A percentile compares a stretch with the other conserved stretches of the same genome.
These are phyloP conservation scores for Drosophila vallismaia DNA, from an alignment of 2,888 invertebrate genomes.

Conservation along the genomic window DNA sequence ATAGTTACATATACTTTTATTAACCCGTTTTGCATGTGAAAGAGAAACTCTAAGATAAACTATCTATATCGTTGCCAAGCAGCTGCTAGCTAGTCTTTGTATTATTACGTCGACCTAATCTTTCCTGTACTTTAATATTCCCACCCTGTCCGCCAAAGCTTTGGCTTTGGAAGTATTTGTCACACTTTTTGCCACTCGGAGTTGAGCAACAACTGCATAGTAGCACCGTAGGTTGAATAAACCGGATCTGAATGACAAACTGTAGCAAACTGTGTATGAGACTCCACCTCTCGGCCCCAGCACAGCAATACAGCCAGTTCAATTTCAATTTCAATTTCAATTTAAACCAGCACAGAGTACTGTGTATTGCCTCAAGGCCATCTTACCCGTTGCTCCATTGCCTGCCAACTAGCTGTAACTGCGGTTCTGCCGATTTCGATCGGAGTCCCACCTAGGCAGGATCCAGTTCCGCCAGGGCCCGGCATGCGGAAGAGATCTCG, in stretches of 20 bases:
- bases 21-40: background rate
- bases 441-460: constrained; percentile 1
- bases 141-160: background rate
- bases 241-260: constrained; percentile 55
- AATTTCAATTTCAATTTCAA: constrained; percentile 31
- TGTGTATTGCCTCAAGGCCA: constrained; percentile 48
- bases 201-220: constrained; percentile 22
- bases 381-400: constrained; percentile 5
- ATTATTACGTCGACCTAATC: background rate
- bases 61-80: background rate
- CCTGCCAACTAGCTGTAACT: constrained; percentile 7
- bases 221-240: constrained; percentile 44
- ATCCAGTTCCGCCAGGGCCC: constrained; percentile 13
- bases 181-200: constrained; percentile 36
- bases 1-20: background rate
- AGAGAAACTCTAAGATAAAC: background rate
- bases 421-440: background rate
- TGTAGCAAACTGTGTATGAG: constrained; percentile 41
- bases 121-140: background rate
- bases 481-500: constrained; percentile 41
- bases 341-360: constrained; percentile 10
- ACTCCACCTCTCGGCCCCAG: constrained; percentile 16
- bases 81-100: background rate
- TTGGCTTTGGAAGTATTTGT: constrained; percentile 37
- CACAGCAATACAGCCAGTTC: too few species aligned